Percentiles rank a stretch among this genome's conserved stretches.
Conservation (phyloP, 2,888 invertebrate genomes). For the Synergus umbraculus region DNA sequence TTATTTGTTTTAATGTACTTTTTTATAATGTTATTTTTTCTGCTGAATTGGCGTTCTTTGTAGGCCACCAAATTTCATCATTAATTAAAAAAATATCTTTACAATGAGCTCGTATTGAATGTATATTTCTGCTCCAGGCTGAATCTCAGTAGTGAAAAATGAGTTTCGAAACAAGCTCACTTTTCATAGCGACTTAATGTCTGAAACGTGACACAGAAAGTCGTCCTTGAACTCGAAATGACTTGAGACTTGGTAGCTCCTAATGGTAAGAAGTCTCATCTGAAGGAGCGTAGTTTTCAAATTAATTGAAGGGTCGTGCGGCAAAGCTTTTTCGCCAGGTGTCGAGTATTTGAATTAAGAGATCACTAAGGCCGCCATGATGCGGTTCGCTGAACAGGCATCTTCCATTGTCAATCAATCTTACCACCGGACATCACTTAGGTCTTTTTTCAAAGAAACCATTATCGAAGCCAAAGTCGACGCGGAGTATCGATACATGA, state of each 20-base stretch:
- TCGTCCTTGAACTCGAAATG: not conserved
- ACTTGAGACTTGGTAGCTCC: not conserved
- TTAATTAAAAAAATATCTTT: too few relatives aligned
- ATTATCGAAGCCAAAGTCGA: slow-evolving; percentile 6
- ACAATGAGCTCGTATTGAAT: too few relatives aligned
- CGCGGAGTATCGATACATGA: slow-evolving; percentile 14
- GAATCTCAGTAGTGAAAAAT: too few relatives aligned
- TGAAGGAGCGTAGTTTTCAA: not conserved
- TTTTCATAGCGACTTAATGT: too few relatives aligned
- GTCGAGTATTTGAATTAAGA: slow-evolving; percentile 4
- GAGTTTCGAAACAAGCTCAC: too few relatives aligned
- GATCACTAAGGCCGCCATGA: not conserved
- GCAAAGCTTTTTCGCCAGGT: not conserved
- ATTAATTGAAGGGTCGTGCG: not conserved
- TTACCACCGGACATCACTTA: not conserved
- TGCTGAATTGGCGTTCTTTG: too few relatives aligned
- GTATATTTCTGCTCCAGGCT: too few relatives aligned
- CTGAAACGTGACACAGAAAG: too few relatives aligned
- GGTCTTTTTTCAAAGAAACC: slow-evolving; percentile 3
- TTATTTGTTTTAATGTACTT: too few relatives aligned
- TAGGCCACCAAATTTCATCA: too few relatives aligned
- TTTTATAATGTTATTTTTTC: too few relatives aligned
- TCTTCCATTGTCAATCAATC: slow-evolving; percentile 2
- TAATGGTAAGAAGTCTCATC: not conserved
- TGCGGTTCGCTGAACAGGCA: not conserved